Conservation (phyloP, 2,113 vertebrate genomes). For the Pogona vitticeps region DNA sequence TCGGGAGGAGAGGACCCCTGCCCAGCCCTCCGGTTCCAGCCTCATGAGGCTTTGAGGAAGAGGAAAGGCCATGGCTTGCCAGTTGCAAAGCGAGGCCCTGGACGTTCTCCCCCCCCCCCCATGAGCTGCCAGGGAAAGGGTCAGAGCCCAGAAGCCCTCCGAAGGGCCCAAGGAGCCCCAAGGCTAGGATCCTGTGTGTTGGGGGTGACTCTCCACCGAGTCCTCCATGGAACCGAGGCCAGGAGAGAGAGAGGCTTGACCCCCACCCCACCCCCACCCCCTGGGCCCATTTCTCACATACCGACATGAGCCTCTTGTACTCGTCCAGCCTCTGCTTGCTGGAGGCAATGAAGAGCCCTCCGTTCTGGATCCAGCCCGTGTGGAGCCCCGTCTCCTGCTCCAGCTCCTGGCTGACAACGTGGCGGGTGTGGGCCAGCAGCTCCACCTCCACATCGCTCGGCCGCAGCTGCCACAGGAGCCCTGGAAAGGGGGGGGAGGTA, state of each 20-base stretch:
- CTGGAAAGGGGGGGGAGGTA: conserved; percentile 62
- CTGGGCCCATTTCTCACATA: conserved; percentile 59
- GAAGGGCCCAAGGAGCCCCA: too few relatives aligned
- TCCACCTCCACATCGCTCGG: conserved; percentile 96
- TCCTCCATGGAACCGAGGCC: too few relatives aligned
- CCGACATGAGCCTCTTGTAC: conserved; percentile 98
- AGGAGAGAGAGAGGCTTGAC: not conserved
- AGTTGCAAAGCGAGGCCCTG: too few relatives aligned
- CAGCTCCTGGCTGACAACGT: conserved; percentile 88
- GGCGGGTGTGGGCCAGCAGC: conserved; percentile 89
- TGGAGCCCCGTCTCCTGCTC: conserved; percentile 91
- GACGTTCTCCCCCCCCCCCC: too few relatives aligned
- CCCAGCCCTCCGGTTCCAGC: too few relatives aligned
- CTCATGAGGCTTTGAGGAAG: too few relatives aligned
- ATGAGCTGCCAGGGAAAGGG: too few relatives aligned
- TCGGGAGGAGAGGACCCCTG: too few relatives aligned
- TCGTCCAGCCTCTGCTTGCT: conserved; percentile 94
- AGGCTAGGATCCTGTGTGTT: too few relatives aligned
- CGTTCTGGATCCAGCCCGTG: conserved; percentile 95
- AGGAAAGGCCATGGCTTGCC: too few relatives aligned
- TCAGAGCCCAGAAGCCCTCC: too few relatives aligned
- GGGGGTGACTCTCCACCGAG: too few relatives aligned
- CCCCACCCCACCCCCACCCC: not conserved
- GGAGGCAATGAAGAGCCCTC: conserved; percentile 96
- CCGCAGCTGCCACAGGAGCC: conserved; percentile 95